phyloP scores from a whole-genome alignment of 2,797 vertebrate species.

The Gallinago solitaria region DNA sequence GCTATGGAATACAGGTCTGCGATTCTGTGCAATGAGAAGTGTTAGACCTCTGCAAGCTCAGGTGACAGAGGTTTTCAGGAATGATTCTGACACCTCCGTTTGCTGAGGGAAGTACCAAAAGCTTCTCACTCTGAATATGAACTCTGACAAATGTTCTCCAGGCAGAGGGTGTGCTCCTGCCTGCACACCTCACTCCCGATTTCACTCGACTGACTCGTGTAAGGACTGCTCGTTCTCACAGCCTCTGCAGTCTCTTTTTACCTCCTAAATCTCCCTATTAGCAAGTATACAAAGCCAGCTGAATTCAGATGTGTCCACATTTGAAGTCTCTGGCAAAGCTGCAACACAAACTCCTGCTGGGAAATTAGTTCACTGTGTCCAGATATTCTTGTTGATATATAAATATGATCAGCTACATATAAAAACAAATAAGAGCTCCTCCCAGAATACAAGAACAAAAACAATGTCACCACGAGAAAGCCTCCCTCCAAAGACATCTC shows the following conservation, averaged over 20 bases:
- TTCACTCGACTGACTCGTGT: not conserved
- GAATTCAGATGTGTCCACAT: not conserved
- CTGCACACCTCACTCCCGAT: not conserved
- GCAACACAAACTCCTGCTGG: not conserved
- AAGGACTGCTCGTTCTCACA: not conserved
- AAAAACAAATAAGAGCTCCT: conserved; percentile 10
- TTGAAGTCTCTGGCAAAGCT: not conserved
- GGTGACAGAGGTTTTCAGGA: not conserved
- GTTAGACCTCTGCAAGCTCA: not conserved
- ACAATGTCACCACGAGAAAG: not conserved
- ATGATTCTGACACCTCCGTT: not conserved
- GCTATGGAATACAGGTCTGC: not conserved
- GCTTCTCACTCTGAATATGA: not conserved
- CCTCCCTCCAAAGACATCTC: not conserved
- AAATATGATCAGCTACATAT: not conserved
- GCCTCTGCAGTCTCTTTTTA: not conserved
- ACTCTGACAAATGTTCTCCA: not conserved
- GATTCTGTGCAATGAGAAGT: not conserved
- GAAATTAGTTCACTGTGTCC: not conserved
- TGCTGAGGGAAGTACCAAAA: not conserved
- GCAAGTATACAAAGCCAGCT: not conserved
- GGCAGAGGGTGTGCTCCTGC: not conserved
- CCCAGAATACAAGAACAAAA: not conserved
- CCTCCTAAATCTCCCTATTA: not conserved
- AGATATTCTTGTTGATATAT: not conserved